These are phyloP conservation scores for Plebejus melissa DNA, from an alignment of 2,888 invertebrate species.

Conservation along the genomic window DNA sequence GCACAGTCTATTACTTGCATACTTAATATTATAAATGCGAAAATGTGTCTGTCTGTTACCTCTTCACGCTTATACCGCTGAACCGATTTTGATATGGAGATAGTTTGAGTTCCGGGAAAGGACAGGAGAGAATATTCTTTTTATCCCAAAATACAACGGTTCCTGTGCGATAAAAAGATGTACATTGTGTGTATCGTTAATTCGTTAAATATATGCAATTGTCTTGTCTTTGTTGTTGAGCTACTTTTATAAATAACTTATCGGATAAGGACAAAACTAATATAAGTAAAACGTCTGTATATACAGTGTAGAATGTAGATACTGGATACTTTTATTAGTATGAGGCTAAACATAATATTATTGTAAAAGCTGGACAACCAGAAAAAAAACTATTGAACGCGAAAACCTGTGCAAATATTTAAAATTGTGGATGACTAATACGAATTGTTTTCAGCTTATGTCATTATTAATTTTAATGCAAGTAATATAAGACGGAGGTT, in stretches of 20 bases:
- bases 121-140: too few species aligned
- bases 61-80: too few species aligned
- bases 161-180: background rate
- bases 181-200: background rate
- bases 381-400: background rate
- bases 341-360: background rate
- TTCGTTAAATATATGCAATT: background rate
- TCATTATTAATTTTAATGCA: conserved; percentile 2
- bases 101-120: too few species aligned
- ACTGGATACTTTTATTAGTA: background rate
- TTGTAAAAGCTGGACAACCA: background rate
- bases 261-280: background rate
- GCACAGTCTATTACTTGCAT: background rate
- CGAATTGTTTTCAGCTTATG: conserved; percentile 2
- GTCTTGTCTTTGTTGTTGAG: background rate
- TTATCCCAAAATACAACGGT: too few species aligned
- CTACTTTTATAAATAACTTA: background rate
- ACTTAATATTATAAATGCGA: too few species aligned
- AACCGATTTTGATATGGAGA: too few species aligned
- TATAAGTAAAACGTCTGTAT: background rate
- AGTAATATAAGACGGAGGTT: background rate
- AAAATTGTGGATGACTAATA: conserved; percentile 5
- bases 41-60: too few species aligned
- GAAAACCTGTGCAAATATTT: conserved; percentile 13
- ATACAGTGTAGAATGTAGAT: background rate